Conservation (phyloP, 1,140 invertebrate species). For the Drosophila sucinea region DNA sequence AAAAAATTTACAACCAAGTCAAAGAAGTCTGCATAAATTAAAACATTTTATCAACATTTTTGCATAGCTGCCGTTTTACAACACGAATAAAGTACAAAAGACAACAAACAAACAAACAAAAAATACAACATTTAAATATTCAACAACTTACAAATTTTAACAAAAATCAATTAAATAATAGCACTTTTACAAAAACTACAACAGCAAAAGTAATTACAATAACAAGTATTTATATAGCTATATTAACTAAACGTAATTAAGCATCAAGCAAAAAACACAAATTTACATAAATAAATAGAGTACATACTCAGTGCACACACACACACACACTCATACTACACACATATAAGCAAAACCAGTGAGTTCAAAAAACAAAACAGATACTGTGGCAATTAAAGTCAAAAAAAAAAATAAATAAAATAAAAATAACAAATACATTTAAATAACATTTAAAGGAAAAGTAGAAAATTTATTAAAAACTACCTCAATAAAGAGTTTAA, state of each 20-base stretch:
- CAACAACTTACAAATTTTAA: constrained; percentile 68
- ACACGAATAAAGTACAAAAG: constrained; percentile 56
- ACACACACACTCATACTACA: constrained; percentile 28
- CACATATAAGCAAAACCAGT: constrained; percentile 49
- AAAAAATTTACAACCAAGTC: constrained; percentile 23
- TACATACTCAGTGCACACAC: constrained; percentile 23
- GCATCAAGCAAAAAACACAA: constrained; percentile 45
- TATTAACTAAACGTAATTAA: constrained; percentile 29
- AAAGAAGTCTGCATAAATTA: constrained; percentile 43
- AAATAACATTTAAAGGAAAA: constrained; percentile 46
- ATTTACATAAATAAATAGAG: constrained; percentile 47
- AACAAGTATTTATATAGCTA: constrained; percentile 27
- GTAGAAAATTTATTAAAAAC: constrained; percentile 40
- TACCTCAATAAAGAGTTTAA: constrained; percentile 14
- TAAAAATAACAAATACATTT: constrained; percentile 60
- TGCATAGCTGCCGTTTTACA: constrained; percentile 76
- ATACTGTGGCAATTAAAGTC: constrained; percentile 23
- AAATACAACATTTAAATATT: constrained; percentile 49
- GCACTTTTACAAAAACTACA: constrained; percentile 60
- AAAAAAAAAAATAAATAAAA: constrained; percentile 41
- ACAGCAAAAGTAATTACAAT: constrained; percentile 13
- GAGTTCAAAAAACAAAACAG: constrained; percentile 71
- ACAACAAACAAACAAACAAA: constrained; percentile 45
- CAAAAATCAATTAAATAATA: constrained; percentile 57
- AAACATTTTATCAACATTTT: constrained; percentile 48